Evolutionary conservation across 2,113 vertebrate species (phyloP), one percentile per base, ranked within the genome.

Genomic region (Heloderma charlesbogerti): DNA sequence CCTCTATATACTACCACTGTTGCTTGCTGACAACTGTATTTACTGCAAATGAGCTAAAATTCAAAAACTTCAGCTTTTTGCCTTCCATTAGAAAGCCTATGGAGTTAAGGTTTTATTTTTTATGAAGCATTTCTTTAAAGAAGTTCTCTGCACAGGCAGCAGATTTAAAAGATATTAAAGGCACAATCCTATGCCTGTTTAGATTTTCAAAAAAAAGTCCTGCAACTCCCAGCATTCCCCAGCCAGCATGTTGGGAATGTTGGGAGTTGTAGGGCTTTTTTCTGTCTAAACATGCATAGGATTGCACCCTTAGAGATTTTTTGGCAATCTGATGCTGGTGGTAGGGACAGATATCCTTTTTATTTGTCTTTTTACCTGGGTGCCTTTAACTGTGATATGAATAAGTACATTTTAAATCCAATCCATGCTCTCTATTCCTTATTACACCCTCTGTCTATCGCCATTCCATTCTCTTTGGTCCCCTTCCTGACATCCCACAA

Each of bases 301-400:
- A 48, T 48, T 48, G 7, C 7, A 7, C 48, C 48, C 48, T 4
- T 4, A 7, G 48, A 48, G 0, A 0, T 1, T 86, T 72, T 72
- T 29, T 57, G n/a, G 34, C 40, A 78, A 27, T 29, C 22, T 1
- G 9, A 34, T 9, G 4, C 81, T 43, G 66, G 5, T 43, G 6
- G 25, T 31, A 40, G 34, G 75, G 12, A 74, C 22, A 2, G 51
- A 72, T n/a, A 13, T 72, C 25, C 9, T 69, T 74, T 48, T 87
- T 87, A 4, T 40, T 75, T 18, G 18, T 15, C 16, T 48, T 12
- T 79, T 79, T 79, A 31, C 43, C 43, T 45, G 3, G 25, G 0
- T 27, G 27, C 45, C 77, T 79, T 25, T 7, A 48, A 79, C 27
- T 79, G 43, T 45, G 43, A 45, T 43, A 4, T 48, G 27, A 48